A percentile compares a stretch with the other conserved stretches of the same genome.
These are phyloP conservation scores for Delphinus delphis DNA, from an alignment of 2,113 vertebrate species.

Conservation along the genomic window DNA sequence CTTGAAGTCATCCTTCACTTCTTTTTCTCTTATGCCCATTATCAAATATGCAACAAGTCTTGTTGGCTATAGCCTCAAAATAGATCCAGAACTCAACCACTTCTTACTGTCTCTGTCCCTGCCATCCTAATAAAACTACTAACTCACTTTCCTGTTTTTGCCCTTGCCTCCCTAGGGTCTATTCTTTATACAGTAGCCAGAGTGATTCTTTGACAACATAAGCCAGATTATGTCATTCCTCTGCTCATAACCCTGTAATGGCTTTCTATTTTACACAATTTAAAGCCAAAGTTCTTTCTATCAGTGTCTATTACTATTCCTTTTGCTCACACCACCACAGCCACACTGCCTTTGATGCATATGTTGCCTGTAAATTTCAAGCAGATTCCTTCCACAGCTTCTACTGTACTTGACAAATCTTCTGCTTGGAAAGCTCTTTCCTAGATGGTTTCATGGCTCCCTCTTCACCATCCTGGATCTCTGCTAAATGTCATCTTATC, in stretches of 20 bases:
- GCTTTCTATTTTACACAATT: neutral
- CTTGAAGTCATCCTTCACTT: neutral
- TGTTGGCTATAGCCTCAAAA: neutral
- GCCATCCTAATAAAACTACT: neutral
- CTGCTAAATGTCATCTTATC: neutral
- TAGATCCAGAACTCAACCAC: neutral
- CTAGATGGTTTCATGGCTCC: neutral
- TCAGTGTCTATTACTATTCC: neutral
- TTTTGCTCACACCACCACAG: neutral
- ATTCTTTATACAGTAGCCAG: neutral
- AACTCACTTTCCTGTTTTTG: neutral
- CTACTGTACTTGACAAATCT: neutral
- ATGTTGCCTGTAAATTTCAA: neutral
- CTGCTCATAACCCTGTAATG: neutral
- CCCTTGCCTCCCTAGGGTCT: neutral
- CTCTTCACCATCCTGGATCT: neutral
- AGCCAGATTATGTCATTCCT: neutral
- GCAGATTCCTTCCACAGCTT: neutral
- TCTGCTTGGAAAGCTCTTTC: neutral
- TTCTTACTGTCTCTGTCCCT: neutral
- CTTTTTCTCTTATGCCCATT: neutral
- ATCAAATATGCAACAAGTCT: neutral
- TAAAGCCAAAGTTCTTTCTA: neutral
- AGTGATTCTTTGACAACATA: neutral
- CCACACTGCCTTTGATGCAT: neutral